These are phyloP conservation scores for Plagodis pulveraria DNA, from an alignment of 2,888 invertebrate species.

Conservation along the genomic window DNA sequence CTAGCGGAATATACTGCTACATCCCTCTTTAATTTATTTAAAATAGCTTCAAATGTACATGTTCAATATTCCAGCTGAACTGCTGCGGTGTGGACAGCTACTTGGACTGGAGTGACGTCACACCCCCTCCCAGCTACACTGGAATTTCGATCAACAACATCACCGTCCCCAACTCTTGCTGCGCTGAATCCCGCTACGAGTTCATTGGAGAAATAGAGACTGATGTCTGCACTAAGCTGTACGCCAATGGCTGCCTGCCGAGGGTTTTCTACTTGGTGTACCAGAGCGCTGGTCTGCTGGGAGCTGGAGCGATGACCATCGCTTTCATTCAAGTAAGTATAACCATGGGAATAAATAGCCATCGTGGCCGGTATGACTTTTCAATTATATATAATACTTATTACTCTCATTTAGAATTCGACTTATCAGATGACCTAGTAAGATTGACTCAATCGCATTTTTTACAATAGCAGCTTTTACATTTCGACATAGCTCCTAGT, in stretches of 20 bases:
- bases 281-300: conserved; percentile 89
- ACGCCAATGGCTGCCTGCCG: conserved; percentile 85
- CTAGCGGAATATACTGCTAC: too few species aligned
- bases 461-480: too few species aligned
- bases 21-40: too few species aligned
- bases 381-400: too few species aligned
- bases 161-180: conserved; percentile 86
- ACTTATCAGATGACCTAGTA: too few species aligned
- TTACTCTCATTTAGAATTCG: too few species aligned
- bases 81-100: conserved; percentile 88
- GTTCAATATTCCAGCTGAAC: conserved; percentile 79
- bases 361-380: too few species aligned
- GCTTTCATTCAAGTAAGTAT: conserved; percentile 90
- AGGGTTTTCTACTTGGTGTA: conserved; percentile 86
- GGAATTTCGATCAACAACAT: conserved; percentile 69
- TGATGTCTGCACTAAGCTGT: conserved; percentile 67
- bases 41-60: too few species aligned
- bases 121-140: conserved; percentile 44
- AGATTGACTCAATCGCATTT: too few species aligned
- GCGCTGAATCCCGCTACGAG: conserved; percentile 60
- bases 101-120: conserved; percentile 84
- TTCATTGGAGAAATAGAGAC: conserved; percentile 42
- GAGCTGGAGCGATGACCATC: conserved; percentile 91
- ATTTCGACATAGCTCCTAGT: too few species aligned
- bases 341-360: too few species aligned